Evolutionary conservation across 2,888 invertebrate species (phyloP).

Genomic region (Sepiola atlantica): DNA sequence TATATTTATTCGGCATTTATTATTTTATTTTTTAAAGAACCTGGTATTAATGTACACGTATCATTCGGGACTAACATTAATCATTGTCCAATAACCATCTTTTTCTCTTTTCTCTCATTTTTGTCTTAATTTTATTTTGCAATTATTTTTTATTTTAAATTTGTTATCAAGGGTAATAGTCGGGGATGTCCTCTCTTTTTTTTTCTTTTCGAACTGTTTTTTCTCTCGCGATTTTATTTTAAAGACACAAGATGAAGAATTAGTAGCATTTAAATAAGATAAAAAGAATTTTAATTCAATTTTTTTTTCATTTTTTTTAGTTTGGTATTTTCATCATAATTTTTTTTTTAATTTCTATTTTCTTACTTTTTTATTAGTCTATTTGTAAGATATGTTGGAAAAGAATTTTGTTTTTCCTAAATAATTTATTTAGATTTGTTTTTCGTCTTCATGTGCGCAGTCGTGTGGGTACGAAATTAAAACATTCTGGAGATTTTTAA

Average conservation of each 20-base stretch:
- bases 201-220: neutral
- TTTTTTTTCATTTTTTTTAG: neutral
- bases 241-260: neutral
- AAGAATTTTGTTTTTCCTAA: neutral
- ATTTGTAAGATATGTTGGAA: neutral
- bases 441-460: neutral
- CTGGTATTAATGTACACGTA: slow-evolving; percentile 32
- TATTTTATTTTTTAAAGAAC: neutral
- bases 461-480: neutral
- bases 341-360: neutral
- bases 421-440: neutral
- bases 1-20: neutral
- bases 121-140: slow-evolving; percentile 2
- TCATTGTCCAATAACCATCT: neutral
- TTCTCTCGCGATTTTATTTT: neutral
- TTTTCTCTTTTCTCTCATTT: neutral
- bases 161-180: neutral
- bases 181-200: neutral
- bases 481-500: slow-evolving; percentile 20
- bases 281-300: neutral
- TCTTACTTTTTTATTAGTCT: neutral
- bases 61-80: slow-evolving; percentile 6
- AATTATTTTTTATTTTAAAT: neutral
- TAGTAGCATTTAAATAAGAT: slow-evolving; percentile 10
- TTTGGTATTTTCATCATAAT: too few relatives aligned